These are phyloP conservation scores for Apodemus agrarius DNA, from an alignment of 2,797 vertebrate genomes.

Conservation along the genomic window DNA sequence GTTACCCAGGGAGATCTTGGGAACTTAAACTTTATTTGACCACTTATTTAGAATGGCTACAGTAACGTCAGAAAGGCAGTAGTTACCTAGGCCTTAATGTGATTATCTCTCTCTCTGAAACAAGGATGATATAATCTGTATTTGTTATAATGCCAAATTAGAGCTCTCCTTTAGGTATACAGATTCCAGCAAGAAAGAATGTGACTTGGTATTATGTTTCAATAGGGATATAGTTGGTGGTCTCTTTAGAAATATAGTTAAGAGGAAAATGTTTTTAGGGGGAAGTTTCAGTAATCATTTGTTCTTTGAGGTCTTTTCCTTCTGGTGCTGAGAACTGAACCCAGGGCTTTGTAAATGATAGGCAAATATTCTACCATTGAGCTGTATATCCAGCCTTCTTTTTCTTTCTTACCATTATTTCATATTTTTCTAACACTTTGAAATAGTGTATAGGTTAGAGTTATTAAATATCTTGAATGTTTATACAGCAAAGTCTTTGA, in stretches of 20 bases:
- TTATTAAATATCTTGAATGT: slow-evolving; percentile 15
- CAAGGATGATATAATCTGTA: neutral
- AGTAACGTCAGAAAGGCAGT: no score
- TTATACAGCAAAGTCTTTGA: slow-evolving; percentile 20
- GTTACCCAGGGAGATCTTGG: no score
- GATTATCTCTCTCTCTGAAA: slow-evolving; percentile 34
- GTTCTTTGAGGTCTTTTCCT: neutral
- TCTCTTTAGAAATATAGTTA: neutral
- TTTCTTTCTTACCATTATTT: slow-evolving; percentile 29
- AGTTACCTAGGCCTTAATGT: neutral
- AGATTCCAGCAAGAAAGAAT: neutral
- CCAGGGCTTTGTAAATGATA: neutral
- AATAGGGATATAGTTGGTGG: neutral
- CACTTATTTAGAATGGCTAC: no score
- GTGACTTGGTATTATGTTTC: neutral
- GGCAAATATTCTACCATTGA: neutral
- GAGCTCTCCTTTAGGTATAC: neutral
- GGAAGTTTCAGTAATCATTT: neutral
- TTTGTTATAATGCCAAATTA: neutral
- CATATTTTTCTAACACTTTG: slow-evolving; percentile 8
- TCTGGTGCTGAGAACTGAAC: neutral
- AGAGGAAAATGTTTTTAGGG: neutral
- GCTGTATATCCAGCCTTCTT: neutral
- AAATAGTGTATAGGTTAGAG: neutral
- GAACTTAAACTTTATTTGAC: no score